Percentiles rank a stretch among this genome's conserved stretches.
phyloP scores from a whole-genome alignment of 2,113 vertebrate species.

The Lepus timidus region DNA sequence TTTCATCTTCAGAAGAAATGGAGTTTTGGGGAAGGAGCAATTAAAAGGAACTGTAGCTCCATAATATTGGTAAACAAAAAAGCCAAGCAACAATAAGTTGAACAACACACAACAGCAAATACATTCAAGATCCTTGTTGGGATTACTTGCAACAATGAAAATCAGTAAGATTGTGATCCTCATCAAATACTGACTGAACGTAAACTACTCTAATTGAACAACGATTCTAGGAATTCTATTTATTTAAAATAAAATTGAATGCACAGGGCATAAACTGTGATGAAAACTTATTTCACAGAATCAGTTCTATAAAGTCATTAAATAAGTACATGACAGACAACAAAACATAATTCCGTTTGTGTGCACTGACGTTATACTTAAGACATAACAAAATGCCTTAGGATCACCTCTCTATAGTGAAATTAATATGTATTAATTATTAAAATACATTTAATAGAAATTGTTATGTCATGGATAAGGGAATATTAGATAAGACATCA shows the following conservation, averaged over 20 bases:
- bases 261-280: background rate
- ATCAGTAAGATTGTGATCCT: background rate
- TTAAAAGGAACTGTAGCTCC: background rate
- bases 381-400: background rate
- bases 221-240: background rate
- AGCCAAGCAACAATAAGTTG: background rate
- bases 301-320: background rate
- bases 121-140: background rate
- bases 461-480: background rate
- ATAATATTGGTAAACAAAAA: background rate
- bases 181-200: background rate
- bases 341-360: background rate
- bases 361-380: background rate
- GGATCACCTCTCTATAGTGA: background rate
- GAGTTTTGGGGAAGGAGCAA: background rate
- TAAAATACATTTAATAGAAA: background rate
- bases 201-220: background rate
- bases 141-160: background rate
- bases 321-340: background rate
- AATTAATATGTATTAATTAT: background rate
- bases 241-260: background rate
- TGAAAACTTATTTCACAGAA: background rate
- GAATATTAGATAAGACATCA: background rate
- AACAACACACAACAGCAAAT: background rate
- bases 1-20: background rate